phyloP scores from a whole-genome alignment of 2,113 vertebrate species.

The Hippotragus niger region DNA sequence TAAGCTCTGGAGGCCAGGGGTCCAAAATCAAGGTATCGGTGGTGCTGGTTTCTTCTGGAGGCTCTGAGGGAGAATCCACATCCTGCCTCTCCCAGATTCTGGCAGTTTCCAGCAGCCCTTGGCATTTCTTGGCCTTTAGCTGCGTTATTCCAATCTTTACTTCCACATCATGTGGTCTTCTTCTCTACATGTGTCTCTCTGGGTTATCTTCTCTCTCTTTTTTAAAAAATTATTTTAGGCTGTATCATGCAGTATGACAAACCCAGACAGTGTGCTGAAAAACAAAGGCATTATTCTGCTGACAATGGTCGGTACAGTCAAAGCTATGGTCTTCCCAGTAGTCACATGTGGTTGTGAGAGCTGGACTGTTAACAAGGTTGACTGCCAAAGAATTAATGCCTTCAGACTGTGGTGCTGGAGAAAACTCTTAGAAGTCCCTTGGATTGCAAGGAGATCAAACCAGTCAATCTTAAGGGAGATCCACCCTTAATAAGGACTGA shows the following conservation, averaged over 20 bases:
- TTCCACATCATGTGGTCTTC: neutral
- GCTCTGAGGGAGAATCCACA: neutral
- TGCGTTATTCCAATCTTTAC: neutral
- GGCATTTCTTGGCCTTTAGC: neutral
- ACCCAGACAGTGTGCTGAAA: neutral
- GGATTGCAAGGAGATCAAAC: neutral
- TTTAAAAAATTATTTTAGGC: neutral
- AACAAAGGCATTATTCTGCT: neutral
- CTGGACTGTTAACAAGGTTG: neutral
- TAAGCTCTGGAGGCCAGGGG: neutral
- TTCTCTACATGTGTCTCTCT: neutral
- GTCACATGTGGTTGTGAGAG: neutral
- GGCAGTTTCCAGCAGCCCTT: neutral
- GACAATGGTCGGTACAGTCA: fast-evolving
- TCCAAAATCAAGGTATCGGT: neutral
- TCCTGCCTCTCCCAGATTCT: neutral
- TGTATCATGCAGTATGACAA: neutral
- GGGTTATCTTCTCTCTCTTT: neutral
- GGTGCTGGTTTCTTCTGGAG: neutral
- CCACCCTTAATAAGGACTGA: neutral
- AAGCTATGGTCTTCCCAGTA: neutral
- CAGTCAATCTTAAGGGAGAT: neutral
- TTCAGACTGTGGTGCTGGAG: neutral
- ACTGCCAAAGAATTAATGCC: neutral
- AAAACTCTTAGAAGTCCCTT: neutral